A percentile compares a stretch with the other conserved stretches of the same genome.
These are phyloP conservation scores for Procapra przewalskii DNA, from an alignment of 2,113 vertebrate genomes.

Conservation along the genomic window DNA sequence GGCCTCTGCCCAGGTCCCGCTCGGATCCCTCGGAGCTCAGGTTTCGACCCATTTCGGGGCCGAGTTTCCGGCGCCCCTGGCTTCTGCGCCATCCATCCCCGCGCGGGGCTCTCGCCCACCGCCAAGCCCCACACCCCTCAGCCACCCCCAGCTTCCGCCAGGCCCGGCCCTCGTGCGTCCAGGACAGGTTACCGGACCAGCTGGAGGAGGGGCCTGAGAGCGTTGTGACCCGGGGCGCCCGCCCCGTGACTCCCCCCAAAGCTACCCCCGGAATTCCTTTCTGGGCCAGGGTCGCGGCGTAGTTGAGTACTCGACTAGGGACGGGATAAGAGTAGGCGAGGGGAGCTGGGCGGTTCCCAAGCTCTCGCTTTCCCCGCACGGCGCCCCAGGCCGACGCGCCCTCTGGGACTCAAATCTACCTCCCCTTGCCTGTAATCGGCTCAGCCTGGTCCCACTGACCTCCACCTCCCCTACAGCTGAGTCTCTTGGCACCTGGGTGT, in stretches of 20 bases:
- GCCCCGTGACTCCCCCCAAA: background rate
- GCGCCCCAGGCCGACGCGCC: background rate
- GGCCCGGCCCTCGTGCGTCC: background rate
- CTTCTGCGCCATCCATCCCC: background rate
- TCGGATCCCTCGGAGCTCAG: background rate
- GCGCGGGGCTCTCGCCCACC: background rate
- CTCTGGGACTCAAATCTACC: background rate
- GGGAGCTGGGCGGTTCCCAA: background rate
- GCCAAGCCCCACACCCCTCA: background rate
- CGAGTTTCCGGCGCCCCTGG: background rate
- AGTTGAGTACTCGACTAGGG: background rate
- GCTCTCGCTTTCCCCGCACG: background rate
- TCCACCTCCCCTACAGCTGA: conserved; percentile 60
- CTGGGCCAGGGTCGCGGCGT: background rate
- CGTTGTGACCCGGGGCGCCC: background rate
- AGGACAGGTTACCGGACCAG: background rate
- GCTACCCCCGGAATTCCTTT: background rate
- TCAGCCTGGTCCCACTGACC: conserved; percentile 66
- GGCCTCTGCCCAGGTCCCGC: background rate
- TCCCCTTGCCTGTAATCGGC: conserved; percentile 56
- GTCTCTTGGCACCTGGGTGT: conserved; percentile 64
- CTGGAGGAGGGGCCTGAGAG: conserved; percentile 40
- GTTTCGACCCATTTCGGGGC: background rate
- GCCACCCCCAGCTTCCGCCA: background rate
- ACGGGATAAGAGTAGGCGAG: background rate